phyloP scores from a whole-genome alignment of 2,888 invertebrate species.

The Lasioglossum morio region DNA sequence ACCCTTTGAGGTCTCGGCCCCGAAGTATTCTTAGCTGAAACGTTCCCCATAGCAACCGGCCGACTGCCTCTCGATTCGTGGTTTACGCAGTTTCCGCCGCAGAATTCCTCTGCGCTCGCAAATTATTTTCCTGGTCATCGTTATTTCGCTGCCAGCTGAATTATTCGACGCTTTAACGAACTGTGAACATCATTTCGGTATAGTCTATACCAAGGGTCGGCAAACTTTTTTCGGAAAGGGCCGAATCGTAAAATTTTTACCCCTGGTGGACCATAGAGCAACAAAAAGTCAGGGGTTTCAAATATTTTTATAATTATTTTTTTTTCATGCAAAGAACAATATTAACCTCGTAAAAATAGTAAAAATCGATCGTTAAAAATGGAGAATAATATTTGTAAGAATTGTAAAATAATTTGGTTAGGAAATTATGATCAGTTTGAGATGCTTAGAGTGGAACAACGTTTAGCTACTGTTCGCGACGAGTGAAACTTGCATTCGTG shows the following conservation, averaged over 20 bases:
- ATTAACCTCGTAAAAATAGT: too few relatives aligned
- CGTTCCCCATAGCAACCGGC: constrained; percentile 8
- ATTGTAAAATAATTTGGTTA: not conserved
- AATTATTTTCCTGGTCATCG: not conserved
- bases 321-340: too few relatives aligned
- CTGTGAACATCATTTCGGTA: not conserved
- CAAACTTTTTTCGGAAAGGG: too few relatives aligned
- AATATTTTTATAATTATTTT: too few relatives aligned
- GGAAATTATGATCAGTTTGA: not conserved
- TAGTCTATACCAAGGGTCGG: too few relatives aligned
- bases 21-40: constrained; percentile 25
- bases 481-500: not conserved
- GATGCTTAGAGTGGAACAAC: not conserved
- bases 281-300: too few relatives aligned
- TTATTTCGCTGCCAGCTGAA: not conserved
- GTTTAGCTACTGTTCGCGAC: not conserved
- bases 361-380: too few relatives aligned
- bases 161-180: not conserved
- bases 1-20: constrained; percentile 23
- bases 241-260: too few relatives aligned
- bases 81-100: constrained; percentile 2
- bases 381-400: too few relatives aligned
- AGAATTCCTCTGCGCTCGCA: not conserved
- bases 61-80: not conserved
- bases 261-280: too few relatives aligned